Conservation (phyloP, 2,888 invertebrate species). For the Anthophora plumipes region DNA sequence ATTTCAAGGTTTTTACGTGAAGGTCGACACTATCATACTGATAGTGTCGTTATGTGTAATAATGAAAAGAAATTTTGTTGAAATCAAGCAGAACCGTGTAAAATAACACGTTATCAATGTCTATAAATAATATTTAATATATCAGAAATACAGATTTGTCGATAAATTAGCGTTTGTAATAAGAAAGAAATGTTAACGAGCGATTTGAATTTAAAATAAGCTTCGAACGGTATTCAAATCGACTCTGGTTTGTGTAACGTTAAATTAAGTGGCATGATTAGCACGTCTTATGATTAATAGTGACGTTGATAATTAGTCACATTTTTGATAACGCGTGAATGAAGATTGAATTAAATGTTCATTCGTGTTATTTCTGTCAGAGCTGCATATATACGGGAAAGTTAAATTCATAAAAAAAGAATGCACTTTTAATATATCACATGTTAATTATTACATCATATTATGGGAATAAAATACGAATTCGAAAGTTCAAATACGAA, state of each 20-base stretch:
- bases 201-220: not conserved
- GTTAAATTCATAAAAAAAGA: not conserved
- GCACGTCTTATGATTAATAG: not conserved
- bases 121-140: not conserved
- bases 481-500: not conserved
- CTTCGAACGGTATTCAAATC: not conserved
- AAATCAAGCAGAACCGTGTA: too few relatives aligned
- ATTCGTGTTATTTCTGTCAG: not conserved
- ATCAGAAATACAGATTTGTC: not conserved
- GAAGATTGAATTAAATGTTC: slow-evolving; percentile 1
- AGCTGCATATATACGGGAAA: not conserved
- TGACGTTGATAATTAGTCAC: not conserved
- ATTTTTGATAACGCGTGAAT: not conserved
- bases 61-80: too few relatives aligned
- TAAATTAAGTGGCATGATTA: not conserved
- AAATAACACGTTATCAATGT: not conserved
- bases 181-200: not conserved
- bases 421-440: not conserved
- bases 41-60: too few relatives aligned
- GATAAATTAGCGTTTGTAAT: not conserved
- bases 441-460: not conserved
- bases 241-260: not conserved
- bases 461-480: not conserved
- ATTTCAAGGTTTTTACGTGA: too few relatives aligned
- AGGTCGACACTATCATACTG: too few relatives aligned